Base-by-base conservation (phyloP, 37 sponge, comb jelly and placozoan genomes). In the Axinella damicornis region DNA sequence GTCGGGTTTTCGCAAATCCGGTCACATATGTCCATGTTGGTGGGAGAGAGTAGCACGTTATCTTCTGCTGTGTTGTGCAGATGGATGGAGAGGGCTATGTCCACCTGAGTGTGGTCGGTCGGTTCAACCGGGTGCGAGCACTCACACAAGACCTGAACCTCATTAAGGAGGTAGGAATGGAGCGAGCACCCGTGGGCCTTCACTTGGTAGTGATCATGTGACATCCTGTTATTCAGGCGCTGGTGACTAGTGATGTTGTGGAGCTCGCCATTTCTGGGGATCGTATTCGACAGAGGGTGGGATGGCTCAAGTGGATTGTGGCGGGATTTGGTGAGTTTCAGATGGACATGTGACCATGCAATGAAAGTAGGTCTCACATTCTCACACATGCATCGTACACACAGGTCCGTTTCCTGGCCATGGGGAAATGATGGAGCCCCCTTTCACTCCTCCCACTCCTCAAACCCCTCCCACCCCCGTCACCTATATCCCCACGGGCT, bases 21-120 rank as follows among this genome's bases (percentile, higher is more conserved):
- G n/a, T n/a, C n/a, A n/a, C n/a, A n/a, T n/a, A n/a, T n/a, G n/a
- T n/a, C n/a, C n/a, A n/a, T n/a, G n/a, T n/a, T n/a, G n/a, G n/a
- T n/a, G n/a, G n/a, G n/a, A n/a, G n/a, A n/a, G n/a, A n/a, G n/a
- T n/a, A n/a, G 21, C n/a, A n/a, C n/a, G n/a, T 46, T 12, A 46
- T 46, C 46, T 28, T 5, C 33, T 73, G 41, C 61, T 77, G 56
- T 41, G 77, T 52, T 65, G 64, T 86, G 0, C 76, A 99, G 97
- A 99, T 99, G 99, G 94, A 97, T 58, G 65, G 75, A 38, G 96
- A 95, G 57, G 99, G 99, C 2, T 99, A 77, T 83, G 95, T 99
- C 0, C 88, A 92, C 35, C 76, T 97, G 11, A 33, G 55, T 53
- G 80, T 94, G n/a, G 91, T 99, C 46, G 92, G 94, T 1, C 40